Evolutionary conservation across 2,888 invertebrate genomes (phyloP), one percentile per base, ranked within the genome.

Genomic region (Caenorhabditis uteleia): DNA sequence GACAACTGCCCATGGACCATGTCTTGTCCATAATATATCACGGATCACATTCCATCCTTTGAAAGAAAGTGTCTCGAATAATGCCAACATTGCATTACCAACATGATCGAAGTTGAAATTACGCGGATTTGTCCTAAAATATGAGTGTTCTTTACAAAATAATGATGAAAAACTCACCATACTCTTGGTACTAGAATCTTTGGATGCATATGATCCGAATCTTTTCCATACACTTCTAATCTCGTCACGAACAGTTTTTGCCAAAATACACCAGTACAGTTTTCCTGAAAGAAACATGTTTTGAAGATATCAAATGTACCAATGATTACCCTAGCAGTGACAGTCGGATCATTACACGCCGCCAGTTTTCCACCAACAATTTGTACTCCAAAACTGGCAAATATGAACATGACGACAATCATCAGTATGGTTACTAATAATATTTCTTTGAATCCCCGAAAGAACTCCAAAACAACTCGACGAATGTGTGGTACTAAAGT

Each of bases 1-100:
- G 75, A 98, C 91, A 0, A 95, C 95, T 83, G 83, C 80, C 83
- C 83, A 83, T 73, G 93, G 91, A 73, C 95, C 95, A 60, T 97
- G 88, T 33, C 93, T 91, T 85, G 93, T 92, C 73, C 95, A 94
- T 57, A 99, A 88, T 39, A 98, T 95, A 86, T 99, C 98, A 64
- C 98, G 88, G 31, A 99, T 95, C 85, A 99, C 98, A 73, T 98
- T 87, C 98, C 98, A 99, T n/a, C 98, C 98, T 87, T 99, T 99
- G 85, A 97, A 94, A 1, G 97, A 97, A 1, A 98, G 87, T 4
- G 98, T 94, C 86, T 99, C 98, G 85, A 99, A 99, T 50, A 99
- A 86, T 0, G 98, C 94, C 78, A 99, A 86, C 89, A 99, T 92
- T 1, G 98, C 98, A 85, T 94, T 95, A 18, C 95, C 95, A 76